phyloP scores from a whole-genome alignment of 2,113 vertebrate species.

The Orycteropus afer region DNA sequence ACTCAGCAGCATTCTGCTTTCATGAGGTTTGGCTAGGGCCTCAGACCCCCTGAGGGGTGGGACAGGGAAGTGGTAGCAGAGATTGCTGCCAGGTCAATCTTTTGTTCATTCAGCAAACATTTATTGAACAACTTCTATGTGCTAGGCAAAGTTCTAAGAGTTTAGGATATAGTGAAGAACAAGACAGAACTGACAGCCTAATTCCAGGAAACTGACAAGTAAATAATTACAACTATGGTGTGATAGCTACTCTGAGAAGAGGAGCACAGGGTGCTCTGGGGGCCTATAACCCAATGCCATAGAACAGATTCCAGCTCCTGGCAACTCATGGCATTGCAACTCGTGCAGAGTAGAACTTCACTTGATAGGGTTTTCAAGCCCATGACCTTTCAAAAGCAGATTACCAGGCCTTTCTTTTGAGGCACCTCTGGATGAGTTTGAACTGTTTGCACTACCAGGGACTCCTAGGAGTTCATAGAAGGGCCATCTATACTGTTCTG shows the following conservation, averaged over 20 bases:
- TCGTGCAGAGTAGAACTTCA: too few species aligned
- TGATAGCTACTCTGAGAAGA: not conserved
- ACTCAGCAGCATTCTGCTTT: not conserved
- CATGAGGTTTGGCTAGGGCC: constrained; percentile 8
- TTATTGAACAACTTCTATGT: constrained; percentile 26
- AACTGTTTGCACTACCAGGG: too few species aligned
- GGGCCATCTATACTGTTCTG: not conserved
- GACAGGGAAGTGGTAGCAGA: too few species aligned
- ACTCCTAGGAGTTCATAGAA: not conserved
- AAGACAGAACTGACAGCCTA: not conserved
- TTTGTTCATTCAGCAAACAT: constrained; percentile 24
- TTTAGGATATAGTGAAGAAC: not conserved
- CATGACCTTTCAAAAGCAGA: too few species aligned
- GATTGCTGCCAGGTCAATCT: not conserved
- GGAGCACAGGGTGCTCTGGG: not conserved
- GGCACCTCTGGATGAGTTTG: too few species aligned
- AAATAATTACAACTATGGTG: not conserved
- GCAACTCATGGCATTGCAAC: too few species aligned
- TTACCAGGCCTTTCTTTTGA: too few species aligned
- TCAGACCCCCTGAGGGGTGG: not conserved
- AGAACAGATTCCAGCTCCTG: too few species aligned
- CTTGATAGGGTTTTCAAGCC: too few species aligned
- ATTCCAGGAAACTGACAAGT: not conserved
- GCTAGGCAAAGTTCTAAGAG: constrained; percentile 20
- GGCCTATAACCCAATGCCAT: too few species aligned